Evolutionary conservation across 2,797 vertebrate genomes (phyloP), one percentile per base, ranked within the genome.

Genomic region (Hafferia zeledoni): DNA sequence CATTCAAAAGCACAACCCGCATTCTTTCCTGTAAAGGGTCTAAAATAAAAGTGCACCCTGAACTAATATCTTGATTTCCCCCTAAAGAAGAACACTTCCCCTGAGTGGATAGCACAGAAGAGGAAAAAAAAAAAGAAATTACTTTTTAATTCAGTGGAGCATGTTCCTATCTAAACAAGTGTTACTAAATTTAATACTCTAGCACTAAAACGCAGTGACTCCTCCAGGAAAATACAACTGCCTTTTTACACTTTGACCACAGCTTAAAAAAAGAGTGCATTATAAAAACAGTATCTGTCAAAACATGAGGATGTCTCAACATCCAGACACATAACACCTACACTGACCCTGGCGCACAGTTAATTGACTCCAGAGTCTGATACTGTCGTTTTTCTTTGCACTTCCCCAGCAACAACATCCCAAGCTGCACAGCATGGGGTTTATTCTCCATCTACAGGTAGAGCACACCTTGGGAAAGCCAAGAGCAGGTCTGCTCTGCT

Each of bases 351-450:
- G 24, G 59, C 44, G 69, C 53, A 12, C 17, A 17, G 27, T 8
- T 5, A 5, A 11, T 5, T 50, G 37, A 49, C 49, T 28, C 50
- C 11, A 16, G 52, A 67, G 35, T 31, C 28, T 16, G 55, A 4
- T 9, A 17, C 3, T 43, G 57, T 12, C 23, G 13, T 57, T 50
- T 28, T 25, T 24, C n/a, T 8, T 37, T 37, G 46, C 56, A 27
- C 7, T 4, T 22, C 19, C 23, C 10, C 52, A n/a, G 63, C 1
- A 0, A 52, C 12, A 15, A 47, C 30, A 47, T 31, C 35, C 69
- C 35, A 7, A 39, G 37, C 22, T 2, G 5, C 23, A 5, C 13
- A 65, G 8, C 0, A 0, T 5, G 8, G 44, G 2, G 1, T 49
- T 87, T 44, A n/a, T 18, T 17, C 16, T n/a, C 24, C 12, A 14